Percentiles rank a stretch among this genome's conserved stretches.
Evolutionary conservation across 2,888 invertebrate species (phyloP).

Genomic region (Drosophila eohydei): DNA sequence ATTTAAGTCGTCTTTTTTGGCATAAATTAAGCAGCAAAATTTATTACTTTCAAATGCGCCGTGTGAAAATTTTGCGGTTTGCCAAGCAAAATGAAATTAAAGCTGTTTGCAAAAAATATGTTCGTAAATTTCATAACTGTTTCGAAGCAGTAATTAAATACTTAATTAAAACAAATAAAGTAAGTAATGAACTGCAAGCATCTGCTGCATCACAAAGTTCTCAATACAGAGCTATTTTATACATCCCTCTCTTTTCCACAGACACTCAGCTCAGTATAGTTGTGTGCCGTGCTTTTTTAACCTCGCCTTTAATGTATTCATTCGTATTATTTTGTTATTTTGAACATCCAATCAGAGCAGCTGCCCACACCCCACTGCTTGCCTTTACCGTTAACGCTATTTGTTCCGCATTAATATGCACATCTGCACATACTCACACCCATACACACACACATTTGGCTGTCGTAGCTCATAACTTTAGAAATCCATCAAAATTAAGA

Average conservation of each 20-base stretch:
- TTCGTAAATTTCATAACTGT: neutral
- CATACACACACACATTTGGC: neutral
- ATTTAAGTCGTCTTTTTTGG: conserved; percentile 33
- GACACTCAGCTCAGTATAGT: neutral
- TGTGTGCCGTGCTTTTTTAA: neutral
- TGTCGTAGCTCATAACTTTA: conserved; percentile 1
- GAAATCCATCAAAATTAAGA: conserved; percentile 6
- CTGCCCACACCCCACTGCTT: conserved; percentile 6
- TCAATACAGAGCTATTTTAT: neutral
- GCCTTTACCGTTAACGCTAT: neutral
- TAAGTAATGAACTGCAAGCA: neutral
- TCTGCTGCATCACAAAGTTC: neutral
- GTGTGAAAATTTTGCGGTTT: conserved; percentile 59
- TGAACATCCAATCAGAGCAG: conserved; percentile 9
- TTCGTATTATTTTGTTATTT: neutral
- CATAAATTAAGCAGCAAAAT: conserved; percentile 67
- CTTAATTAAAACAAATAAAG: conserved; percentile 7
- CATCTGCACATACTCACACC: neutral
- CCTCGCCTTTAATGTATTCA: conserved; percentile 1
- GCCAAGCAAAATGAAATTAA: conserved; percentile 13
- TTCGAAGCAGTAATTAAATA: neutral
- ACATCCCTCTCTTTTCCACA: neutral
- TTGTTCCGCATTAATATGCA: conserved; percentile 5
- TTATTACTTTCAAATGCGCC: conserved; percentile 66
- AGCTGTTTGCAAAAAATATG: neutral